Base-by-base conservation (phyloP, 35 echinoderm and acorn worm species). In the Heliocidaris tuberculata region DNA sequence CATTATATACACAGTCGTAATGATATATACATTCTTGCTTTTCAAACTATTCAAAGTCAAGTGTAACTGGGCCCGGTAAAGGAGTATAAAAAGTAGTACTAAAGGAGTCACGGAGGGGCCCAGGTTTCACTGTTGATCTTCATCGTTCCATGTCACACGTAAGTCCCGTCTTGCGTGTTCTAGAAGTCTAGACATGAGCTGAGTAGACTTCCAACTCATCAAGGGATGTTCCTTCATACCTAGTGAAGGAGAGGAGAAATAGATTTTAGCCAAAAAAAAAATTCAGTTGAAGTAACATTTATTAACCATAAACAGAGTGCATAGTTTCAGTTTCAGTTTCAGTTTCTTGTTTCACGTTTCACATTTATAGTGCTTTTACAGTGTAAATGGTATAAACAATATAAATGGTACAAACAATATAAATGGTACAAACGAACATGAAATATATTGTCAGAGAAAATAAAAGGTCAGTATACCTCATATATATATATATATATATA, bases 161-260 rank as follows among this genome's bases (percentile, higher is more conserved):
- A 89, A 48, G 10, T 89, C 87, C 16, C 87, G 21, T 24, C 87
- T 32, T 4, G 87, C 87, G 15, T 89, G 9, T 89, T 89, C 87
- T 24, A 89, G 31, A 32, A 89, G 47, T 24, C 31, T 8, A 17
- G 87, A n/a, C 31, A 89, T 42, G 17, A 89, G 87, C 47, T 89
- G 31, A 17, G 87, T 32, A 32, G 31, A 32, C 31, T 89, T 89
- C 87, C 31, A 89, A 89, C 87, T 89, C 31, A 89, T 89, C 13
- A 89, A 19, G 31, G 87, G 31, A 30, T 89, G 87, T 30, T 89
- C 87, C 31, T 47, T 89, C 87, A 42, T 35, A 89, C 87, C 87
- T 89, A 48, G 1, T 13, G 17, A 24, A 27, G 15, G 27, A 17
- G 30, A 89, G 2, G 2, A 32, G 47, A 78, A 19, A 27, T 5